Evolutionary conservation across 2,113 vertebrate species (phyloP).

Genomic region (Heterocephalus glaber): DNA sequence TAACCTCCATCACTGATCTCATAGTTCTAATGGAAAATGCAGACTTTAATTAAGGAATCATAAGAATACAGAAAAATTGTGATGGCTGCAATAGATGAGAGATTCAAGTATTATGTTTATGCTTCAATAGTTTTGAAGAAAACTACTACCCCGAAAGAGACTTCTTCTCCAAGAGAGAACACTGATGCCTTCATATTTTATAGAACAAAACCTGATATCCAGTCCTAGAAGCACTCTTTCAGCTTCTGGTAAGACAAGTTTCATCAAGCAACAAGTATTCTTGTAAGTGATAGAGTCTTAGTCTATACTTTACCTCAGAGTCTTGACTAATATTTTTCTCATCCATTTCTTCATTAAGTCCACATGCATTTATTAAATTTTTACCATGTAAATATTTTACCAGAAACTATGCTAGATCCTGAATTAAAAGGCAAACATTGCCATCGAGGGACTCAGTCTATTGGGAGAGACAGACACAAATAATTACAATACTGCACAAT

Average conservation of each 20-base stretch:
- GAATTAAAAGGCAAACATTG: slow-evolving; percentile 26
- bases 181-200: neutral
- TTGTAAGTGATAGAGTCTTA: neutral
- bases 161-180: neutral
- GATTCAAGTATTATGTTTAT: neutral
- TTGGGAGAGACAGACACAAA: slow-evolving; percentile 48
- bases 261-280: neutral
- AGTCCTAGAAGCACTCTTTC: neutral
- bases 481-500: slow-evolving; percentile 54
- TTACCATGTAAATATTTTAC: neutral
- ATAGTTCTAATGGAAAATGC: neutral
- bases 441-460: neutral
- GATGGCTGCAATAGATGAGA: slow-evolving; percentile 19
- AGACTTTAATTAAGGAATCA: slow-evolving; percentile 9
- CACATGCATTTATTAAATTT: slow-evolving; percentile 39
- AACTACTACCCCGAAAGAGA: neutral
- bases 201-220: neutral
- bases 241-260: neutral
- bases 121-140: neutral
- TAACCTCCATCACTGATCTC: neutral
- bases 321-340: slow-evolving; percentile 3
- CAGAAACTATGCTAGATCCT: neutral
- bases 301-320: neutral
- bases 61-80: neutral
- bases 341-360: neutral